These are phyloP conservation scores for Arremon brunneinucha DNA, from an alignment of 2,797 vertebrate genomes.

Conservation along the genomic window DNA sequence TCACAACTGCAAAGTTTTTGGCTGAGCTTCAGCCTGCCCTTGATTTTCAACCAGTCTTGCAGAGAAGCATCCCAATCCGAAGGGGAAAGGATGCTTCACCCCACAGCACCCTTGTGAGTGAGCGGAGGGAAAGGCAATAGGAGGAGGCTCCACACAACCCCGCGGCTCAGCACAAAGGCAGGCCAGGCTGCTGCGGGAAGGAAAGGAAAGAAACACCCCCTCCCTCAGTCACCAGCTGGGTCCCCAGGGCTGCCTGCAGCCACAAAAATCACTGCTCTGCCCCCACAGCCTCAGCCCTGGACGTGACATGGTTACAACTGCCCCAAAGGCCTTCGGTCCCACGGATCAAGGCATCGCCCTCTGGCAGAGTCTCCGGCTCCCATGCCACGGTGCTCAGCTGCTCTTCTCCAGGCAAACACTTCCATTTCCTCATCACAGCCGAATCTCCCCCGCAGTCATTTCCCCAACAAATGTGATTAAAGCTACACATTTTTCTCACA, in stretches of 20 bases:
- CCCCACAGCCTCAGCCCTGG: not conserved
- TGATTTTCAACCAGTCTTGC: not conserved
- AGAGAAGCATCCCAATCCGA: not conserved
- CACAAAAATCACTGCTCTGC: not conserved
- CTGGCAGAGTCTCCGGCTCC: not conserved
- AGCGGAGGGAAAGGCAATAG: not conserved
- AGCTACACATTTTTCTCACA: not conserved
- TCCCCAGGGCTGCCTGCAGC: not conserved
- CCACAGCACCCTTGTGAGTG: rapidly evolving
- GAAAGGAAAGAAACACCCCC: not conserved
- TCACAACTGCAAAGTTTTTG: not conserved
- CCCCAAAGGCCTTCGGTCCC: not conserved
- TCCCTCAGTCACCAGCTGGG: not conserved
- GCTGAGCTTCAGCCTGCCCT: not conserved
- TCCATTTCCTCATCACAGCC: not conserved
- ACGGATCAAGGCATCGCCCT: rapidly evolving
- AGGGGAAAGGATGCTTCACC: not conserved
- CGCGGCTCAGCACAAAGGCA: rapidly evolving
- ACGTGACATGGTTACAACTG: rapidly evolving
- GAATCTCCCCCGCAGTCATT: not conserved
- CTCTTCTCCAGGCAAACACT: not conserved
- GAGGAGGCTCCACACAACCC: not conserved
- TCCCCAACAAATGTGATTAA: not conserved
- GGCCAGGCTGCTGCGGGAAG: not conserved
- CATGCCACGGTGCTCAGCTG: rapidly evolving